Conservation (phyloP, 1,140 invertebrate species). For the Euschistus heros region DNA sequence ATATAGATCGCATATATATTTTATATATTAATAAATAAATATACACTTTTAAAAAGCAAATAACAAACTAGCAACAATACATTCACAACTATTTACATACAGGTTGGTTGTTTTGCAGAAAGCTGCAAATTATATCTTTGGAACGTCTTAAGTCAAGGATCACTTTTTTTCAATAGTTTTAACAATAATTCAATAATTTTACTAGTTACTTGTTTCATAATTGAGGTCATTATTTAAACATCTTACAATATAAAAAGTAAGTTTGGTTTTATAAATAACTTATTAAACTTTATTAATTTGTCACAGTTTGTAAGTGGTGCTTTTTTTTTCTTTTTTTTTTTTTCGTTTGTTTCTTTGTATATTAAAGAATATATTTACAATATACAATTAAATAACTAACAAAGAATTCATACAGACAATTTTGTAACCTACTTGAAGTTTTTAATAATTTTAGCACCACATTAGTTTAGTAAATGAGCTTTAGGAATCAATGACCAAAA, state of each 20-base stretch:
- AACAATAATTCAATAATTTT: neutral
- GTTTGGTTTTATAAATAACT: neutral
- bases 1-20: neutral
- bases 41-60: constrained; percentile 6
- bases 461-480: neutral
- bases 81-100: constrained; percentile 3
- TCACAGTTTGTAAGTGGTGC: neutral
- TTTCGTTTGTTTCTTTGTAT: neutral
- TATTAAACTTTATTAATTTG: neutral
- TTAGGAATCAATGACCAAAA: neutral
- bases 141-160: neutral
- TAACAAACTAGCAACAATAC: constrained; percentile 4
- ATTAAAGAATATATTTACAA: constrained; percentile 2
- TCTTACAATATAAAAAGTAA: neutral
- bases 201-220: neutral
- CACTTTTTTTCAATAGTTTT: neutral
- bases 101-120: neutral
- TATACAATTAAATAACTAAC: constrained; percentile 5
- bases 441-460: neutral
- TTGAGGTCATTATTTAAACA: neutral
- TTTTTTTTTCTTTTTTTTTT: neutral
- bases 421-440: neutral
- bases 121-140: constrained; percentile 7
- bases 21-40: constrained; percentile 13
- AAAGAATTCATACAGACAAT: neutral